Evolutionary conservation across 2,113 vertebrate genomes (phyloP).

Genomic region (Lagopus muta): DNA sequence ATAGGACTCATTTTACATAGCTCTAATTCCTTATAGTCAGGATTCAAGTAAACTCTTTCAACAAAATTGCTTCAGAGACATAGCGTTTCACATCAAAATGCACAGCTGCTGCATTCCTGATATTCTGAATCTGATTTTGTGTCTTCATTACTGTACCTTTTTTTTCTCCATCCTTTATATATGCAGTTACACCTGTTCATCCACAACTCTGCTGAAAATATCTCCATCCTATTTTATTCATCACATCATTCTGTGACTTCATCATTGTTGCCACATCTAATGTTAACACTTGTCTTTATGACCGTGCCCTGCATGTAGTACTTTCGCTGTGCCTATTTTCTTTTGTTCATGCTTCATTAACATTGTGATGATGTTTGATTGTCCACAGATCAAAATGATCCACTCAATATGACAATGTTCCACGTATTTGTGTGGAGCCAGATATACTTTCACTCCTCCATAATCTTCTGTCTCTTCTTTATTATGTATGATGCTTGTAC

Average conservation of each 20-base stretch:
- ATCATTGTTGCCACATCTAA: no score
- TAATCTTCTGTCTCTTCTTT: background rate
- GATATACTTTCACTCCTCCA: background rate
- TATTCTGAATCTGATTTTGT: background rate
- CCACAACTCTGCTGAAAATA: background rate
- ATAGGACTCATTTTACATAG: background rate
- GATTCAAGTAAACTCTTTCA: background rate
- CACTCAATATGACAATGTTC: no score
- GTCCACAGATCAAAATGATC: background rate
- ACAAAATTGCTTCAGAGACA: background rate
- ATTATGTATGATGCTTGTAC: background rate
- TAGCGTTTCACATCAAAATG: background rate
- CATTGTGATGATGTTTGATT: background rate
- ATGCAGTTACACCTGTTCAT: background rate
- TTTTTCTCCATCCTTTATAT: background rate
- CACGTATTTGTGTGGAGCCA: background rate
- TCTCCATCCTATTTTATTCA: background rate
- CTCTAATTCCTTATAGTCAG: background rate
- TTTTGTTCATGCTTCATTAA: background rate
- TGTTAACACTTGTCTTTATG: background rate
- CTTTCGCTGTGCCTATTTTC: background rate
- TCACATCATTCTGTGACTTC: background rate
- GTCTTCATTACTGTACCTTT: background rate
- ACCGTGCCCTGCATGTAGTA: background rate
- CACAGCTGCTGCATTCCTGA: background rate